Conservation (phyloP, 2,797 vertebrate genomes). For the Otolemur crassicaudatus region DNA sequence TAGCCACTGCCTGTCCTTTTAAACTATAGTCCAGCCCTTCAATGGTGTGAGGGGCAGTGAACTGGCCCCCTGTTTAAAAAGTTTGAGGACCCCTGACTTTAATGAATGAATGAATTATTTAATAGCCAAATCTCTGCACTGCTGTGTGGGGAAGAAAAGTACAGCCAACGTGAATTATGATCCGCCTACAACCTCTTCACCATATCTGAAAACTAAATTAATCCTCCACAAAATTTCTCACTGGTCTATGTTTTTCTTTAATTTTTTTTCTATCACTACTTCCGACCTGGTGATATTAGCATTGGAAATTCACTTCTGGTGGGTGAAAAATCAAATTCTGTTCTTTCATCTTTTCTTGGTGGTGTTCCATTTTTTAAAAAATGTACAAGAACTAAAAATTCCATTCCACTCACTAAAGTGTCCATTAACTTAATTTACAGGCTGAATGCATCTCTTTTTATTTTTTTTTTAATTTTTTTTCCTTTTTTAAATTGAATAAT, state of each 20-base stretch:
- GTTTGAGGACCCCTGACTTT: too few relatives aligned
- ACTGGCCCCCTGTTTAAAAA: too few relatives aligned
- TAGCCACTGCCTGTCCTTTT: too few relatives aligned
- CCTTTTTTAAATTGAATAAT: too few relatives aligned
- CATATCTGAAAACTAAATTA: not conserved
- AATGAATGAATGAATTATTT: not conserved
- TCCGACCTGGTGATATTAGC: not conserved
- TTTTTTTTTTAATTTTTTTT: too few relatives aligned
- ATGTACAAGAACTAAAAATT: not conserved
- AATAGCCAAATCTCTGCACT: not conserved
- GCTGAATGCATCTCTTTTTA: not conserved
- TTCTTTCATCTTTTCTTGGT: not conserved
- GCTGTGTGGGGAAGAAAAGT: accelerated
- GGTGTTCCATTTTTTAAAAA: not conserved
- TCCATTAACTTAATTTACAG: not conserved
- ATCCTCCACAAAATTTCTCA: too few relatives aligned
- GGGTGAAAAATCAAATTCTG: not conserved
- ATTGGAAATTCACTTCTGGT: not conserved
- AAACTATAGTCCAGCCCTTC: too few relatives aligned
- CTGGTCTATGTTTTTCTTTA: too few relatives aligned
- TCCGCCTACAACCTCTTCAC: accelerated
- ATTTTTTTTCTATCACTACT: too few relatives aligned
- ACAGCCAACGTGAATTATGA: accelerated
- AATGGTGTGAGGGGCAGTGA: too few relatives aligned
- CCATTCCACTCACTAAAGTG: accelerated